phyloP scores from a whole-genome alignment of 1,140 invertebrate genomes.

The Spodoptera litura region DNA sequence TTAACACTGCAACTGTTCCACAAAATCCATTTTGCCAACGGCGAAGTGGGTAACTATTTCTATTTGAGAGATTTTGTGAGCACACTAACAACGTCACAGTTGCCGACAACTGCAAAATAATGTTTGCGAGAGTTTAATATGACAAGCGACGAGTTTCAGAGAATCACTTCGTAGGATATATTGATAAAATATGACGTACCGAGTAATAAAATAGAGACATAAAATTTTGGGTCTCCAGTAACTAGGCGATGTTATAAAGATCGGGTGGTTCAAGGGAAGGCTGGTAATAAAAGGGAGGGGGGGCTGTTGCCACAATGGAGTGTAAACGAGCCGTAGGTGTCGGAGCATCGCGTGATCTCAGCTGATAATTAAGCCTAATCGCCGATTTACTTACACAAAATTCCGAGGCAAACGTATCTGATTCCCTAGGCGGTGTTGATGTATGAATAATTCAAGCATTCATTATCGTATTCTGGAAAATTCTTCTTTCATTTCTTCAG shows the following conservation, averaged over 20 bases:
- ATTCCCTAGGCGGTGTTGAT: constrained; percentile 32
- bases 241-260: constrained; percentile 33
- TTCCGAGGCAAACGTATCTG: constrained; percentile 21
- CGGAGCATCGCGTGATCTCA: constrained; percentile 23
- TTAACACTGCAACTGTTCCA: constrained; percentile 41
- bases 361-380: constrained; percentile 39
- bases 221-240: constrained; percentile 42
- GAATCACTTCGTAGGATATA: constrained; percentile 35
- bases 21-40: constrained; percentile 36
- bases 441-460: constrained; percentile 52
- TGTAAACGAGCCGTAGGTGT: constrained; percentile 21
- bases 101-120: constrained; percentile 33
- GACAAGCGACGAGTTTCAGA: constrained; percentile 36
- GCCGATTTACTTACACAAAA: constrained; percentile 32
- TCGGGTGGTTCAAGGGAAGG: constrained; percentile 7
- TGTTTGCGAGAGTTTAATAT: constrained; percentile 37
- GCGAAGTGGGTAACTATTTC: constrained; percentile 7
- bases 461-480: constrained; percentile 47
- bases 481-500: constrained; percentile 41
- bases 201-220: constrained; percentile 40
- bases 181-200: constrained; percentile 42
- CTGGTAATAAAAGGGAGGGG: background rate
- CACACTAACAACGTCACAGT: constrained; percentile 8
- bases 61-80: constrained; percentile 18
- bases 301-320: constrained; percentile 25